These are phyloP conservation scores for Lycophotia porphyrea DNA, from an alignment of 2,888 invertebrate genomes.

Conservation along the genomic window DNA sequence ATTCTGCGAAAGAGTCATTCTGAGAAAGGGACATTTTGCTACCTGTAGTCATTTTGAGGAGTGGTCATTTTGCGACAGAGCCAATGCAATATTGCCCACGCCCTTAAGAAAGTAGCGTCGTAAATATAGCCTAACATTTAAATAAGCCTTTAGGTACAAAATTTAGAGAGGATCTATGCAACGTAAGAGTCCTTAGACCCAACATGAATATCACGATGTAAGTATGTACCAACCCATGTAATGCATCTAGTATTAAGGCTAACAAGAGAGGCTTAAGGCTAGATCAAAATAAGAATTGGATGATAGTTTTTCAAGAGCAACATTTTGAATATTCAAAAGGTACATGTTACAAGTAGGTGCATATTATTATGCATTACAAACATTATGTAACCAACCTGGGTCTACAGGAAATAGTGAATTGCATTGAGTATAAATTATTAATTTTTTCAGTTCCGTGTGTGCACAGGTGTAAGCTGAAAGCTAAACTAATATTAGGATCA, in stretches of 20 bases:
- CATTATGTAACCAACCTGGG: not conserved
- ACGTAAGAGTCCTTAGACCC: no score
- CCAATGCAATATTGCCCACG: no score
- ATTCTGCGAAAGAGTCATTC: no score
- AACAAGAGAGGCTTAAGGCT: not conserved
- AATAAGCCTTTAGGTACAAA: no score
- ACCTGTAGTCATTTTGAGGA: no score
- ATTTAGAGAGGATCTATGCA: no score
- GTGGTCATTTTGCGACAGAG: no score
- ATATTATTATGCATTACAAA: constrained; percentile 9
- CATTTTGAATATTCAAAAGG: not conserved
- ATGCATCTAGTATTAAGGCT: no score
- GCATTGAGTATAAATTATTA: not conserved
- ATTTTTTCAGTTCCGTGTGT: constrained; percentile 5
- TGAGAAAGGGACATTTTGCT: no score
- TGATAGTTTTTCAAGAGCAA: not conserved
- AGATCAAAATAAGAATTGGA: not conserved
- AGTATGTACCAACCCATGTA: not conserved
- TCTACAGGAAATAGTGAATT: constrained; percentile 22
- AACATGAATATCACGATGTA: not conserved
- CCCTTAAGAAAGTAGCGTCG: no score
- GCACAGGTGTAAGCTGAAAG: constrained; percentile 9
- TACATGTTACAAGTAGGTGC: not conserved
- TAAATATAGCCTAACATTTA: no score
- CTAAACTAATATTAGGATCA: constrained; percentile 26